A percentile compares a stretch with the other conserved stretches of the same genome.
These are phyloP conservation scores for Chaetorhynchus papuensis DNA, from an alignment of 2,113 vertebrate species.

Conservation along the genomic window DNA sequence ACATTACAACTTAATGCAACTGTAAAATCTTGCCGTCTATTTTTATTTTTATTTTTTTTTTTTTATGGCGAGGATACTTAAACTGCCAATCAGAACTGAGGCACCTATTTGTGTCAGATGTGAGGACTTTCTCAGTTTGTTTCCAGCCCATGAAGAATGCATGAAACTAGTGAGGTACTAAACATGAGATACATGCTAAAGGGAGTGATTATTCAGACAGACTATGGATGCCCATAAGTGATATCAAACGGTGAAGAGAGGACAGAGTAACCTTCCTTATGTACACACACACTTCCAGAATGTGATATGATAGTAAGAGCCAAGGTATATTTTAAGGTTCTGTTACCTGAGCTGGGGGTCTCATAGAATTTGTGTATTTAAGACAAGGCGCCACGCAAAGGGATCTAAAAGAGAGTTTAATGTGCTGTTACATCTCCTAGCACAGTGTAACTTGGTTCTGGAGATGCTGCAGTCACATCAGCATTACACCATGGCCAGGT, in stretches of 20 bases:
- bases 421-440: not conserved
- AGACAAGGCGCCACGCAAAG: not conserved
- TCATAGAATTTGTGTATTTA: not conserved
- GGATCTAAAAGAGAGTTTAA: not conserved
- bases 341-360: not conserved
- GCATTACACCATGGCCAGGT: not conserved
- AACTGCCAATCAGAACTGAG: not conserved
- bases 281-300: not conserved
- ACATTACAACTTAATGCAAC: not conserved
- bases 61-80: not conserved
- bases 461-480: not conserved
- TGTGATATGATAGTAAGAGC: not conserved
- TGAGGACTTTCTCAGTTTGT: not conserved
- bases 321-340: not conserved
- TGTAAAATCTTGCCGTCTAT: not conserved
- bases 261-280: not conserved
- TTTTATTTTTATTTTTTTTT: not conserved
- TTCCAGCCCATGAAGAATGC: not conserved
- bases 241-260: not conserved
- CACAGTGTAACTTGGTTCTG: not conserved
- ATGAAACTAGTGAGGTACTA: not conserved
- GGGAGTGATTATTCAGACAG: not conserved
- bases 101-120: too few relatives aligned
- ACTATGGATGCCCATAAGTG: fast-evolving
- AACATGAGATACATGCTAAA: not conserved